phyloP scores from a whole-genome alignment of 1,140 invertebrate genomes.

The Eulimnadia texana region DNA sequence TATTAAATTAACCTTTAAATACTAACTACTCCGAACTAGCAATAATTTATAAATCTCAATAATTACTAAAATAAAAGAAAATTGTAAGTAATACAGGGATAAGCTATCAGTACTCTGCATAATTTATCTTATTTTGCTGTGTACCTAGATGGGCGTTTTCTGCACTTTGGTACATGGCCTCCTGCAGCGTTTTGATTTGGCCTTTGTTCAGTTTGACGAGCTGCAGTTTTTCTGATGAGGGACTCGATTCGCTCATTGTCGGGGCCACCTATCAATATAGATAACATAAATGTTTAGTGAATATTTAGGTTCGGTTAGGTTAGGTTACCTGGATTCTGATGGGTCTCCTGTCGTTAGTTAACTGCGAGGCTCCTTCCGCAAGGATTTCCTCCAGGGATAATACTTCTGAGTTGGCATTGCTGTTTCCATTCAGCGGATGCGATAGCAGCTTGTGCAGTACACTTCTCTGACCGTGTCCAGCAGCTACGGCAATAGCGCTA shows the following conservation, averaged over 20 bases:
- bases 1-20: neutral
- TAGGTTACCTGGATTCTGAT: conserved; percentile 24
- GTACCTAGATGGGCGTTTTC: conserved; percentile 74
- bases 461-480: conserved; percentile 61
- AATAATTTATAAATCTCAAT: neutral
- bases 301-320: too few species aligned
- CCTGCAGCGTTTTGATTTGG: conserved; percentile 68
- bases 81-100: neutral
- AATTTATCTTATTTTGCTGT: conserved; percentile 10
- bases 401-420: conserved; percentile 51
- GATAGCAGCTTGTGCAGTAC: conserved; percentile 61
- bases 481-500: conserved; percentile 71
- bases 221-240: conserved; percentile 25
- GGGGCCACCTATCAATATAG: neutral
- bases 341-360: conserved; percentile 24
- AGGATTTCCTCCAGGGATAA: conserved; percentile 78
- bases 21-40: neutral
- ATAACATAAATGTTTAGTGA: too few species aligned
- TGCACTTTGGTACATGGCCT: conserved; percentile 82
- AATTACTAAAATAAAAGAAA: neutral
- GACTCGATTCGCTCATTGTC: neutral
- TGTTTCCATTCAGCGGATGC: conserved; percentile 48
- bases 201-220: conserved; percentile 55
- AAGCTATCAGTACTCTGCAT: too few species aligned
- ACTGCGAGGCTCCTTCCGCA: conserved; percentile 49